These are phyloP conservation scores for Chelonus insularis DNA, from an alignment of 1,140 invertebrate species.

Conservation along the genomic window DNA sequence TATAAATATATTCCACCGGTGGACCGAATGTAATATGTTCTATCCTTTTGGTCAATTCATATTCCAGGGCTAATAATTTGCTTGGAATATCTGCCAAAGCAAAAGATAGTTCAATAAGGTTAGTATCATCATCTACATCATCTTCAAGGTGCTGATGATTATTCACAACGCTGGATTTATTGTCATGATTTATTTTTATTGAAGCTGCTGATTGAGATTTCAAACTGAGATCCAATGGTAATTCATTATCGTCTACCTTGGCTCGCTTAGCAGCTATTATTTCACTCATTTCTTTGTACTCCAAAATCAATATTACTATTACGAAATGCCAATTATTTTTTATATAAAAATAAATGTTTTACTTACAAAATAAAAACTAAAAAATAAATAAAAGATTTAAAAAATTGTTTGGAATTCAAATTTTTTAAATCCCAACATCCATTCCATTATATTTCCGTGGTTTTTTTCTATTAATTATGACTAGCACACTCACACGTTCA, in stretches of 20 bases:
- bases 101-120: not conserved
- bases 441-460: too few relatives aligned
- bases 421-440: too few relatives aligned
- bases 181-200: not conserved
- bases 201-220: not conserved
- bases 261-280: conserved; percentile 2
- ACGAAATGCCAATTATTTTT: not conserved
- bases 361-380: not conserved
- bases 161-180: not conserved
- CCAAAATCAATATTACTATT: not conserved
- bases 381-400: not conserved
- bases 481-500: too few relatives aligned
- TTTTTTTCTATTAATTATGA: too few relatives aligned
- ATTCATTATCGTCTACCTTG: conserved; percentile 9
- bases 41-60: conserved; percentile 26
- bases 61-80: conserved; percentile 49
- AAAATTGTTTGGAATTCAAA: too few relatives aligned
- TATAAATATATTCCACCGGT: conserved; percentile 73
- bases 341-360: not conserved
- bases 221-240: conserved; percentile 16
- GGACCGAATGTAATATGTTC: conserved; percentile 52
- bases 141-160: not conserved
- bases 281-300: not conserved
- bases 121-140: not conserved
- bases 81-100: conserved; percentile 36